phyloP scores from a whole-genome alignment of 2,797 vertebrate genomes.

The Otus scops region DNA sequence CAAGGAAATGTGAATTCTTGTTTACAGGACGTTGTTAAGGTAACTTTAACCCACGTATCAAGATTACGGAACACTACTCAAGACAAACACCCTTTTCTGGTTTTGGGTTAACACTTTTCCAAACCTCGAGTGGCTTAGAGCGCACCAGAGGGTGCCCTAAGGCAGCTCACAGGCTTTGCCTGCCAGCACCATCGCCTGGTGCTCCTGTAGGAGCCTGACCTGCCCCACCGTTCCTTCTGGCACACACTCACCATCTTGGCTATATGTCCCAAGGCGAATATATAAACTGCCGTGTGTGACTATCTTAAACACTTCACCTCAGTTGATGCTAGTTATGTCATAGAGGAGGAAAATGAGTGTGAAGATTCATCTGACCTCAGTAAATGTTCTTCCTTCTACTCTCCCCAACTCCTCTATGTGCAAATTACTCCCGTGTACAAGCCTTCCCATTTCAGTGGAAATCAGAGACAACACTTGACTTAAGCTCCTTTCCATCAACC shows the following conservation, averaged over 20 bases:
- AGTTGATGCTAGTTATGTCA: neutral
- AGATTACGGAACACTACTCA: neutral
- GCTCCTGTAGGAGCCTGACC: neutral
- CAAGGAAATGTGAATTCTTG: neutral
- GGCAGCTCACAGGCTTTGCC: neutral
- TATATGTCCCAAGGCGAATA: neutral
- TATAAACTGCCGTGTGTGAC: neutral
- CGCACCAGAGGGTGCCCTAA: neutral
- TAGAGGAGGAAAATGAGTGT: neutral
- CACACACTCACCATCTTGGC: neutral
- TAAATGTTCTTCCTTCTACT: neutral
- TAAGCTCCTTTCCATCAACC: neutral
- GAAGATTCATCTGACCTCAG: neutral
- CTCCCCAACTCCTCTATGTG: neutral
- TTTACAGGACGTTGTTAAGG: neutral
- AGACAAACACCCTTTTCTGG: neutral
- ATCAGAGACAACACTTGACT: neutral
- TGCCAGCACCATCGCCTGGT: neutral
- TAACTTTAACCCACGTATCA: neutral
- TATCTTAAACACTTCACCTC: neutral
- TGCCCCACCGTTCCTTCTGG: neutral
- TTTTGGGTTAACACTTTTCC: neutral
- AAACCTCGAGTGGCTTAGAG: neutral
- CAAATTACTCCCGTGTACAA: neutral
- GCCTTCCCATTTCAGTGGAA: neutral